Evolutionary conservation across 2,888 invertebrate species (phyloP).

Genomic region (Stenotaenia linearis): DNA sequence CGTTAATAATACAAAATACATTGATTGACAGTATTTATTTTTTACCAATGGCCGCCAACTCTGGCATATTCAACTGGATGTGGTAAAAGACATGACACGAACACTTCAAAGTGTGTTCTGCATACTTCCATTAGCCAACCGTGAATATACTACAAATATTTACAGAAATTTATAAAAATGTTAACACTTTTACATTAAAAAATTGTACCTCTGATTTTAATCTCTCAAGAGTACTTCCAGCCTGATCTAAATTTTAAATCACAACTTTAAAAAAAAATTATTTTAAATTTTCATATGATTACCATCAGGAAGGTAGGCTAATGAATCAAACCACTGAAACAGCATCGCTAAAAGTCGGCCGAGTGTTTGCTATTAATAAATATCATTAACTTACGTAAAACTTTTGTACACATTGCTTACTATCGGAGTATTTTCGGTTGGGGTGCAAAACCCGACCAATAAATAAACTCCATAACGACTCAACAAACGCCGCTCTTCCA

Average conservation of each 20-base stretch:
- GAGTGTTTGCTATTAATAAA: conserved; percentile 52
- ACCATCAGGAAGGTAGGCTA: conserved; percentile 94
- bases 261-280: not conserved
- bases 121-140: conserved; percentile 83
- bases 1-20: too few relatives aligned
- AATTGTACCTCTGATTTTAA: conserved; percentile 66
- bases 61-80: conserved; percentile 93
- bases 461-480: conserved; percentile 97
- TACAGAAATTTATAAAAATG: not conserved
- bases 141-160: conserved; percentile 63
- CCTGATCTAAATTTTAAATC: conserved; percentile 47
- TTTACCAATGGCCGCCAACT: conserved; percentile 91
- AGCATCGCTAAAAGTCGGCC: conserved; percentile 91
- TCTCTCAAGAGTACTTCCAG: conserved; percentile 81
- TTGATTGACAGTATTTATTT: not conserved
- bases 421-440: conserved; percentile 49
- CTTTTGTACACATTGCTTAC: conserved; percentile 40
- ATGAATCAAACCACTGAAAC: conserved; percentile 99
- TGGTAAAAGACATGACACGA: conserved; percentile 88
- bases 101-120: conserved; percentile 75
- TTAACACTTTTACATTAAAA: not conserved
- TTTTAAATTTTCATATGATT: conserved; percentile 38
- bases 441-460: conserved; percentile 76
- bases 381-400: not conserved
- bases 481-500: conserved; percentile 81